These are phyloP conservation scores for Shinisaurus crocodilurus DNA, from an alignment of 2,113 vertebrate species.

Conservation along the genomic window DNA sequence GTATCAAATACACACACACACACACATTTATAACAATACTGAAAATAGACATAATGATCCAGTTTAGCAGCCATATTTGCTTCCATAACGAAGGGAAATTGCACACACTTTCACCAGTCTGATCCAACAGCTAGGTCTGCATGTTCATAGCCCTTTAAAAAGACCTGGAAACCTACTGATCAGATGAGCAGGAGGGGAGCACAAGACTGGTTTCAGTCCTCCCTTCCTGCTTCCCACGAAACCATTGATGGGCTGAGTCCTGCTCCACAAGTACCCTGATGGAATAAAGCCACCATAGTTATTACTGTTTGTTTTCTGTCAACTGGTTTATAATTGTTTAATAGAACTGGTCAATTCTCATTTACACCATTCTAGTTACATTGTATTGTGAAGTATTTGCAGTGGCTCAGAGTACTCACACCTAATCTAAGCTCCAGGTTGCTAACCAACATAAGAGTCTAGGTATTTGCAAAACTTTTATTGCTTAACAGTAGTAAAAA, in stretches of 20 bases:
- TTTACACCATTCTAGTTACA: background rate
- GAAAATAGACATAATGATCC: too few relatives aligned
- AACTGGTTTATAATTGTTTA: too few relatives aligned
- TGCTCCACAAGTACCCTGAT: background rate
- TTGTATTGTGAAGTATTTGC: background rate
- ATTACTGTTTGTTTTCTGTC: background rate
- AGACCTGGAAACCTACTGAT: background rate
- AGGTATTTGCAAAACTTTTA: background rate
- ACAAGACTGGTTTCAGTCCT: background rate
- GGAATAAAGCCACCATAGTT: background rate
- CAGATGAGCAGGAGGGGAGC: background rate
- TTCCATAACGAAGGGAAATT: background rate
- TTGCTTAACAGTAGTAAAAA: background rate
- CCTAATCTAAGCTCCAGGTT: too few relatives aligned
- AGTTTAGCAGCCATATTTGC: background rate
- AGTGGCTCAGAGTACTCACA: background rate
- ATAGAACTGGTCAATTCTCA: background rate
- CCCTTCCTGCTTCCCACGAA: background rate
- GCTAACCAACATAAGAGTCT: too few relatives aligned
- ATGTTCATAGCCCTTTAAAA: background rate
- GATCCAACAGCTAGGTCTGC: background rate
- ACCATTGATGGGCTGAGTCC: background rate
- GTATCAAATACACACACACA: too few relatives aligned
- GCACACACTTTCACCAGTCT: background rate
- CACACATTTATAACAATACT: too few relatives aligned